A percentile compares a stretch with the other conserved stretches of the same genome.
Evolutionary conservation across 2,888 invertebrate species (phyloP).

Genomic region (Volucella inflata): DNA sequence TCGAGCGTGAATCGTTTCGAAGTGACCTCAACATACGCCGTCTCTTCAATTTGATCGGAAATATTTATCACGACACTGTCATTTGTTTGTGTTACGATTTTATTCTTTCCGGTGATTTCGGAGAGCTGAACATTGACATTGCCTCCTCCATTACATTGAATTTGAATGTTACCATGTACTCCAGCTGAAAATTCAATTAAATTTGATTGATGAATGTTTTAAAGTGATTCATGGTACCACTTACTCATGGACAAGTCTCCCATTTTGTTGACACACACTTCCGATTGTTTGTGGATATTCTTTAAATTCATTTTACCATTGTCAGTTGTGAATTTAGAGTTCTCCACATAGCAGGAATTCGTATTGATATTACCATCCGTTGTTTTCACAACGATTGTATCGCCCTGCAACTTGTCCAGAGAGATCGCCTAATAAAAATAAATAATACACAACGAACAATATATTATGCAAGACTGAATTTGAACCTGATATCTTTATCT

Average conservation of each 20-base stretch:
- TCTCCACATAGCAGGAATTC: conserved; percentile 81
- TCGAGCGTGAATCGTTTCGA: conserved; percentile 79
- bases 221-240: conserved; percentile 28
- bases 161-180: conserved; percentile 81
- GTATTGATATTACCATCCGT: conserved; percentile 80
- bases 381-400: conserved; percentile 79
- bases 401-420: conserved; percentile 82
- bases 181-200: conserved; percentile 78
- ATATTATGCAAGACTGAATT: conserved; percentile 2
- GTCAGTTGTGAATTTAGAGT: conserved; percentile 81
- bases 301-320: conserved; percentile 80
- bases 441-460: neutral
- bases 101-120: conserved; percentile 80
- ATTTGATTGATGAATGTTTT: neutral
- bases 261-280: conserved; percentile 79
- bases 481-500: neutral
- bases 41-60: conserved; percentile 81
- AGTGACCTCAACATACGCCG: conserved; percentile 78
- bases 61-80: conserved; percentile 80
- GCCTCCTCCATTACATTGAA: conserved; percentile 79
- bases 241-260: conserved; percentile 82
- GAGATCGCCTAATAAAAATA: conserved; percentile 78
- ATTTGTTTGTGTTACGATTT: conserved; percentile 79
- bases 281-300: conserved; percentile 81
- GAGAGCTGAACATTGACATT: conserved; percentile 81